These are phyloP conservation scores for Plebejus argus DNA, from an alignment of 2,888 invertebrate genomes.

Conservation along the genomic window DNA sequence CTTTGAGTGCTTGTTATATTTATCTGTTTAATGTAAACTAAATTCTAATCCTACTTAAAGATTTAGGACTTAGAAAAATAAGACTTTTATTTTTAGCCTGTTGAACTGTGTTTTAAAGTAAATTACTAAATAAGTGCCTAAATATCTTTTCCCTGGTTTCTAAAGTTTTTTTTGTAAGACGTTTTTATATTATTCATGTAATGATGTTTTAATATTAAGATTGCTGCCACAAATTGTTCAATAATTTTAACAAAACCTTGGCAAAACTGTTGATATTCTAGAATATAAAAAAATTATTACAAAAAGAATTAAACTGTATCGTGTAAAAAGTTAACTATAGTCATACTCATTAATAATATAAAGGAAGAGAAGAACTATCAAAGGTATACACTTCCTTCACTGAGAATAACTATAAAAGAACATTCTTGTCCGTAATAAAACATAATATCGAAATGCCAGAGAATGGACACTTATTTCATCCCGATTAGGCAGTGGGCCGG, in stretches of 20 bases:
- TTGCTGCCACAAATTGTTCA: background rate
- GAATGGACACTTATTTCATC: background rate
- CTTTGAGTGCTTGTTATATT: conserved; percentile 7
- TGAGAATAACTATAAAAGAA: background rate
- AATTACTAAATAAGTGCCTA: no score
- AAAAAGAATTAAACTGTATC: background rate
- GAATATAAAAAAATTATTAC: background rate
- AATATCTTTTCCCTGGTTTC: no score
- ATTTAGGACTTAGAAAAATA: background rate
- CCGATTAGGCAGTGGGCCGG: conserved; percentile 1
- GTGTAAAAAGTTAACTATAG: background rate
- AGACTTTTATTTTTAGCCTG: background rate
- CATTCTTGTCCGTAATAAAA: background rate
- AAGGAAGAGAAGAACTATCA: background rate
- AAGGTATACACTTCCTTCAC: background rate
- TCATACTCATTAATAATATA: conserved; percentile 15
- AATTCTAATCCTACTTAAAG: background rate
- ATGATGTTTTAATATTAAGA: background rate
- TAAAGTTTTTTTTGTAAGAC: no score
- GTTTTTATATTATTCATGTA: no score
- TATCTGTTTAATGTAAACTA: background rate
- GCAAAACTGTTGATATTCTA: background rate
- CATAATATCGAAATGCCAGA: background rate
- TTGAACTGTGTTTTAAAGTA: no score
- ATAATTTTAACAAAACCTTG: background rate